Conservation (phyloP, 2,797 vertebrate species). For the Notolabrus celidotus region DNA sequence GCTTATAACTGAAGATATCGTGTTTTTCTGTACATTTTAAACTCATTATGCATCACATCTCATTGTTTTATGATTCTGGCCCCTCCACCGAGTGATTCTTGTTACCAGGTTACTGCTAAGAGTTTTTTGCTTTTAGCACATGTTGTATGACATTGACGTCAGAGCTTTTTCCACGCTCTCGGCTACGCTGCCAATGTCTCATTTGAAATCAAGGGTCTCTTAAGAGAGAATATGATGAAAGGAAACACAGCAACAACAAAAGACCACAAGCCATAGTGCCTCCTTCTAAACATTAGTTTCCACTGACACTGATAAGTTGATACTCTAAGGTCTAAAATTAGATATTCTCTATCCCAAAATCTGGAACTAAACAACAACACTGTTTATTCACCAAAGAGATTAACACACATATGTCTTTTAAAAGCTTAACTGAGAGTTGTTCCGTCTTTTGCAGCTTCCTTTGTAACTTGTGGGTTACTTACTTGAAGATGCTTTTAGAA, state of each 20-base stretch:
- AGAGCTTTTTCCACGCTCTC: slow-evolving; percentile 65
- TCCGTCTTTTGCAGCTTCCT: background rate
- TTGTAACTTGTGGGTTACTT: background rate
- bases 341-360: slow-evolving; percentile 30
- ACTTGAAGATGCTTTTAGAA: slow-evolving; percentile 7
- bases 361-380: slow-evolving; percentile 7
- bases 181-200: slow-evolving; percentile 63
- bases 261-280: slow-evolving; percentile 40
- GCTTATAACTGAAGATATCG: slow-evolving; percentile 19
- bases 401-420: slow-evolving; percentile 31
- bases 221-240: slow-evolving; percentile 65
- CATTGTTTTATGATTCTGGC: slow-evolving; percentile 65
- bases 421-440: slow-evolving; percentile 29
- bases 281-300: slow-evolving; percentile 56
- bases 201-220: slow-evolving; percentile 67
- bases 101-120: slow-evolving; percentile 83
- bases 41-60: slow-evolving; percentile 38
- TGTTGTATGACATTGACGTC: slow-evolving; percentile 83
- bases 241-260: slow-evolving; percentile 52
- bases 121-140: slow-evolving; percentile 79
- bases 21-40: slow-evolving; percentile 43
- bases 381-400: slow-evolving; percentile 46
- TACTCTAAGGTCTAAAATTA: slow-evolving; percentile 52
- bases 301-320: slow-evolving; percentile 54
- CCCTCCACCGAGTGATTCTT: slow-evolving; percentile 68